phyloP scores from a whole-genome alignment of 2,888 invertebrate genomes.

The Barypeithes pellucidus region DNA sequence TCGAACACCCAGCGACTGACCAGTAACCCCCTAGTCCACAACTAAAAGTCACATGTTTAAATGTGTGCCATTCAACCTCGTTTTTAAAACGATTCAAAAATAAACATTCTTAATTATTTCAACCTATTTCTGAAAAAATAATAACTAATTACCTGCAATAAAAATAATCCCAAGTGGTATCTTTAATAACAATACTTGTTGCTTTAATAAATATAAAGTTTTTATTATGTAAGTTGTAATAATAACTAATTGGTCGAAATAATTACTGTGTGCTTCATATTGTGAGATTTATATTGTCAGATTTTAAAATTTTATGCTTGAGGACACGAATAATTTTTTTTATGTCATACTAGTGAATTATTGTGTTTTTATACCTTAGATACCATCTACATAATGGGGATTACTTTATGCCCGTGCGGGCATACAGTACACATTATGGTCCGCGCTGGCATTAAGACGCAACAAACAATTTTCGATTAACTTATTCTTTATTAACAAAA shows the following conservation, averaged over 20 bases:
- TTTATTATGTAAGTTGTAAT: conserved; percentile 7
- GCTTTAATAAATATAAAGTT: conserved; percentile 1
- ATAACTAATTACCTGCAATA: conserved; percentile 7
- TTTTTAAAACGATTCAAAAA: conserved; percentile 2
- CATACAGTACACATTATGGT: too few species aligned
- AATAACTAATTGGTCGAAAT: neutral
- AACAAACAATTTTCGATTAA: too few species aligned
- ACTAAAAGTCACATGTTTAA: too few species aligned
- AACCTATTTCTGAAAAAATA: conserved; percentile 1
- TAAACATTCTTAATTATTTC: conserved; percentile 2
- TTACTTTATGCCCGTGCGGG: too few species aligned
- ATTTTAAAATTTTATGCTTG: neutral
- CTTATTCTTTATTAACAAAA: too few species aligned
- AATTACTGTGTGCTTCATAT: neutral
- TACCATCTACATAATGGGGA: too few species aligned
- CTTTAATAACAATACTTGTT: conserved; percentile 6
- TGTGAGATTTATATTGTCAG: neutral
- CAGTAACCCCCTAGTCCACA: too few species aligned
- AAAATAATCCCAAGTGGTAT: neutral
- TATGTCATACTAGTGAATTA: too few species aligned
- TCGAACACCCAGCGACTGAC: too few species aligned
- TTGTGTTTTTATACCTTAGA: too few species aligned
- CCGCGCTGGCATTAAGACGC: too few species aligned
- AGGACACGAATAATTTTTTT: too few species aligned
- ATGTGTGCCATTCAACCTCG: conserved; percentile 2